phyloP scores from a whole-genome alignment of 2,888 invertebrate species.

The Elmis aenea region DNA sequence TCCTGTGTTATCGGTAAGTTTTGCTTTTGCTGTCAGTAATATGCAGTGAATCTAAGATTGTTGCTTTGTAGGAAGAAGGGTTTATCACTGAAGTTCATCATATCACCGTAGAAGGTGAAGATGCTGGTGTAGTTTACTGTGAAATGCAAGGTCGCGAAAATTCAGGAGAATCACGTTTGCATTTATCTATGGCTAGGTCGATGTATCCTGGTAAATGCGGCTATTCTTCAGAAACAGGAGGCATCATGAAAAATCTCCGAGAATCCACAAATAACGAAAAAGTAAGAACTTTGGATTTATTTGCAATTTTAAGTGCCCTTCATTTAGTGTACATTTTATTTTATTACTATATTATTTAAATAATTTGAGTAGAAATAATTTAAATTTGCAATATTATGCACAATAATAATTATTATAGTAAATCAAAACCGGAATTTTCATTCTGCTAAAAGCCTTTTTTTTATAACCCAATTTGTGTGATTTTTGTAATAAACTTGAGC shows the following conservation, averaged over 20 bases:
- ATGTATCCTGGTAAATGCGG: conserved; percentile 80
- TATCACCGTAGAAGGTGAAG: conserved; percentile 78
- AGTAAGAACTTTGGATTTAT: conserved; percentile 47
- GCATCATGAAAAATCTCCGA: conserved; percentile 77
- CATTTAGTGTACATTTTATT: too few species aligned
- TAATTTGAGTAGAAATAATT: too few species aligned
- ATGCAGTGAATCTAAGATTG: background rate
- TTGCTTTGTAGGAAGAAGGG: conserved; percentile 61
- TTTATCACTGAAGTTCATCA: conserved; percentile 91
- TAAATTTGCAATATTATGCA: too few species aligned
- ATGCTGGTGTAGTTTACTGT: conserved; percentile 93
- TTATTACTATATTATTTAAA: too few species aligned
- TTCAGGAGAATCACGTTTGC: conserved; percentile 67
- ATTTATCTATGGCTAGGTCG: conserved; percentile 59
- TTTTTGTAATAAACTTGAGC: too few species aligned
- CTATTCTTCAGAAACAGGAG: conserved; percentile 81
- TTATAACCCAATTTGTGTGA: too few species aligned
- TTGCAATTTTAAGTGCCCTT: too few species aligned
- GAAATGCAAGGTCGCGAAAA: conserved; percentile 90
- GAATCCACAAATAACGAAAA: conserved; percentile 76
- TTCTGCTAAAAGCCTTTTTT: too few species aligned
- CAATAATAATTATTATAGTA: too few species aligned
- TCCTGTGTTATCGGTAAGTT: conserved; percentile 67
- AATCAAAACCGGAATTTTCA: too few species aligned
- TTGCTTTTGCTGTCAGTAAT: background rate